phyloP scores from a whole-genome alignment of 2,888 invertebrate genomes.

The Caradrina clavipalpis region DNA sequence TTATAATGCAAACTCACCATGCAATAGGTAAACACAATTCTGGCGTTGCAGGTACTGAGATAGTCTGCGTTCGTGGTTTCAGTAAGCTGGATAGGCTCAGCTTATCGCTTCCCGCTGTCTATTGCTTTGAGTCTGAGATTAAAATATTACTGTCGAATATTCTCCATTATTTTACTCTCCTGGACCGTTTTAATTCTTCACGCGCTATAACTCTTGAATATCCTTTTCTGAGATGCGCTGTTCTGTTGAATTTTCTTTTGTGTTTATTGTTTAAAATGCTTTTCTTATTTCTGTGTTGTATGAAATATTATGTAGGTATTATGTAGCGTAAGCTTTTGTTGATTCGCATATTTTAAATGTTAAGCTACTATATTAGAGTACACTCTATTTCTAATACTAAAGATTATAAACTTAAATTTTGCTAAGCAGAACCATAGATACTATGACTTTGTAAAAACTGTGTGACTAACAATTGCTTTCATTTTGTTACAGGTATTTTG shows the following conservation, averaged over 20 bases:
- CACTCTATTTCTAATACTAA: background rate
- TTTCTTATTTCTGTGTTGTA: background rate
- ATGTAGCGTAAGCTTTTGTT: background rate
- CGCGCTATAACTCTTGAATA: slow-evolving; percentile 47
- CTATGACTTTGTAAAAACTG: background rate
- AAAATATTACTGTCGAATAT: slow-evolving; percentile 57
- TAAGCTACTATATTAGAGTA: background rate
- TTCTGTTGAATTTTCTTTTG: slow-evolving; percentile 24
- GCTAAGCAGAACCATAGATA: no score
- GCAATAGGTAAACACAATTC: slow-evolving; percentile 39
- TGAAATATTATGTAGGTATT: background rate
- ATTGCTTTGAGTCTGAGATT: slow-evolving; percentile 55
- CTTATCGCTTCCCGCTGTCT: slow-evolving; percentile 60
- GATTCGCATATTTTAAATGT: background rate
- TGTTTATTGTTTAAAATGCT: slow-evolving; percentile 6
- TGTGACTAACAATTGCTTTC: slow-evolving; percentile 55
- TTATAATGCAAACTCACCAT: background rate
- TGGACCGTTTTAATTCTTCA: slow-evolving; percentile 36
- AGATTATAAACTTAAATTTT: no score
- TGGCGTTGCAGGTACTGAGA: slow-evolving; percentile 45
- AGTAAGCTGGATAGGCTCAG: slow-evolving; percentile 69
- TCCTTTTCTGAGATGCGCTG: slow-evolving; percentile 17
- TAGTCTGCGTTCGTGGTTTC: slow-evolving; percentile 54
- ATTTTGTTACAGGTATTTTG: slow-evolving; percentile 88
- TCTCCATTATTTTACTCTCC: slow-evolving; percentile 35